A percentile compares a stretch with the other conserved stretches of the same genome.
Conservation (phyloP, 2,797 vertebrate species). For the Macropodus opercularis region DNA sequence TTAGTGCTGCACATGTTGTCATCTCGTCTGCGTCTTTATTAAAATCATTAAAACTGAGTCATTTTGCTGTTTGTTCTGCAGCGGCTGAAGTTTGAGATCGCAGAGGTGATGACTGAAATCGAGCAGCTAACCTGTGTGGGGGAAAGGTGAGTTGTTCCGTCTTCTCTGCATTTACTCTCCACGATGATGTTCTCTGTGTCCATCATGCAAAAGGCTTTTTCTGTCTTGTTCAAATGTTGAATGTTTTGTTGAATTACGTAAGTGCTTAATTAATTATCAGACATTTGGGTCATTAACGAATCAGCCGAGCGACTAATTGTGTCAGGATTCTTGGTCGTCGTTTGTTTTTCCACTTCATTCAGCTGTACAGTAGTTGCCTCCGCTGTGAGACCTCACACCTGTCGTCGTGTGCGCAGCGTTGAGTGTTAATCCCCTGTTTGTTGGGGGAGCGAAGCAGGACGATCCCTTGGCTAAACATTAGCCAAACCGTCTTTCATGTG, state of each 20-base stretch:
- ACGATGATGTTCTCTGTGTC: neutral
- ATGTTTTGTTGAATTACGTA: neutral
- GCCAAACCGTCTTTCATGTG: constrained; percentile 52
- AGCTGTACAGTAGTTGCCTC: constrained; percentile 11
- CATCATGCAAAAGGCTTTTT: neutral
- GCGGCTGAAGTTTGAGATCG: constrained; percentile 97
- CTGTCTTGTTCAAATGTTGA: neutral
- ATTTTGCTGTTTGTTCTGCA: constrained; percentile 65
- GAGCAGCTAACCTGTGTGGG: constrained; percentile 95
- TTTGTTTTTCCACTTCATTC: constrained; percentile 1
- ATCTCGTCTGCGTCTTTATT: constrained; percentile 7
- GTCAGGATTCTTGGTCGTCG: neutral
- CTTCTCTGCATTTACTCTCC: too few relatives aligned
- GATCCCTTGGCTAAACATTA: constrained; percentile 56
- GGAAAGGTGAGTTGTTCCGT: constrained; percentile 85
- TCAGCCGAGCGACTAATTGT: neutral
- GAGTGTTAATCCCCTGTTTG: constrained; percentile 52
- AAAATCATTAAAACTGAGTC: neutral
- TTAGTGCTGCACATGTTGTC: neutral
- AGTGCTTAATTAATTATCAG: neutral
- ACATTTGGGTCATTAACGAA: neutral
- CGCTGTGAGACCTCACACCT: constrained; percentile 50
- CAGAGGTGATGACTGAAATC: constrained; percentile 98
- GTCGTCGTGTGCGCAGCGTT: constrained; percentile 27
- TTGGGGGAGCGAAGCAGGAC: constrained; percentile 54